These are phyloP conservation scores for Chloropsis hardwickii DNA, from an alignment of 2,113 vertebrate genomes.

Conservation along the genomic window DNA sequence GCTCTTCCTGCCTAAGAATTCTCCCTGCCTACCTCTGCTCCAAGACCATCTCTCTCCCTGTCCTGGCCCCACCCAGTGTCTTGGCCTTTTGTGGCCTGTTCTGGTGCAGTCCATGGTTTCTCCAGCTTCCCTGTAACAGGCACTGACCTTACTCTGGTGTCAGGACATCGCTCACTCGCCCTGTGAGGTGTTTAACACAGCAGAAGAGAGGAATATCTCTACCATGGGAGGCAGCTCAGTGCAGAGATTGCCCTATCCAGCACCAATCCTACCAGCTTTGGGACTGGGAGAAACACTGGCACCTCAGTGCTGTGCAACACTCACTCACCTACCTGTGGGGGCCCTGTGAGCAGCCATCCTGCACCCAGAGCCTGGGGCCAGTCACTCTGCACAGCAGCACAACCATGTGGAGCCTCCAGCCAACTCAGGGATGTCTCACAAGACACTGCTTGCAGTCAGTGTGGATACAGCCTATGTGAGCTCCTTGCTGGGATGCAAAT, in stretches of 20 bases:
- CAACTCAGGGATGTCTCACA: neutral
- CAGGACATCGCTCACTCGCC: neutral
- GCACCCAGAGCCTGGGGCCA: neutral
- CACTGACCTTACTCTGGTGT: neutral
- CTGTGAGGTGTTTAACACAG: neutral
- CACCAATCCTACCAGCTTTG: neutral
- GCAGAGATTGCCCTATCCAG: neutral
- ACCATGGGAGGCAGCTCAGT: neutral
- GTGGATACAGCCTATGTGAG: neutral
- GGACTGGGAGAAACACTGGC: neutral
- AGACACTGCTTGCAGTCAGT: neutral
- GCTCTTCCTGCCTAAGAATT: neutral
- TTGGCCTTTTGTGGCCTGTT: neutral
- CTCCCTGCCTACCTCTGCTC: neutral
- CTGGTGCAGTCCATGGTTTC: neutral
- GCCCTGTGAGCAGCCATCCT: neutral
- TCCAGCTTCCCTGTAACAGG: neutral
- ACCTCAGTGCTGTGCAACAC: neutral
- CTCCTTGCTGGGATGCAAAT: neutral
- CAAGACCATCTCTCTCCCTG: neutral
- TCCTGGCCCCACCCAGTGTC: neutral
- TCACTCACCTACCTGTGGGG: neutral
- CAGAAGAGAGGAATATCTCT: neutral
- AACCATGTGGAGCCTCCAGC: neutral
- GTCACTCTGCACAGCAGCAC: neutral